Evolutionary conservation across 2,113 vertebrate genomes (phyloP).

Genomic region (Misgurnus anguillicaudatus): DNA sequence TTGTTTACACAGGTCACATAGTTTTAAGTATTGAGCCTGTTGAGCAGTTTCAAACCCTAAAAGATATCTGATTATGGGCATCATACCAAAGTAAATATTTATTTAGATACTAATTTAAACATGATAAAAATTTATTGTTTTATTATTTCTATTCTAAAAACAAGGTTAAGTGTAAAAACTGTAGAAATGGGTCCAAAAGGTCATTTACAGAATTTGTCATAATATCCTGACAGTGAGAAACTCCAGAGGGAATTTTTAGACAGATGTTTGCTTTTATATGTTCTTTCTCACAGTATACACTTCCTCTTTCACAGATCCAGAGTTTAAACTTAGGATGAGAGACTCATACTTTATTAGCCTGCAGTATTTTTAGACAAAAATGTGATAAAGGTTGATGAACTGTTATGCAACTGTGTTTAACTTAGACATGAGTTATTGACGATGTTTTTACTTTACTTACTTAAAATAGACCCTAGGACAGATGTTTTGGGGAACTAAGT

Average conservation of each 20-base stretch:
- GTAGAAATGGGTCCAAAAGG: neutral
- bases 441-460: neutral
- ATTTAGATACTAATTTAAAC: neutral
- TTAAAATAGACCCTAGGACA: neutral
- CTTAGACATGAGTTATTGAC: neutral
- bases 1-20: too few species aligned
- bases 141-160: neutral
- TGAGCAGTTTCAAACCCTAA: too few species aligned
- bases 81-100: neutral
- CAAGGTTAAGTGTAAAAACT: neutral
- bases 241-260: conserved; percentile 44
- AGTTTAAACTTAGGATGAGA: neutral
- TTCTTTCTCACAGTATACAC: conserved; percentile 24
- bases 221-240: conserved; percentile 48
- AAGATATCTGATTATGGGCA: too few species aligned
- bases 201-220: conserved; percentile 19
- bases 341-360: neutral
- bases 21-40: too few species aligned
- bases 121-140: neutral
- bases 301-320: conserved; percentile 9
- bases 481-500: neutral
- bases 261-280: conserved; percentile 47
- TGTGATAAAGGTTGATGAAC: neutral
- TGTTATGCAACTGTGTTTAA: neutral
- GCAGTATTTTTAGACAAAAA: neutral